A percentile compares a stretch with the other conserved stretches of the same genome.
Conservation (phyloP, 2,113 vertebrate species). For the Thymallus thymallus region DNA sequence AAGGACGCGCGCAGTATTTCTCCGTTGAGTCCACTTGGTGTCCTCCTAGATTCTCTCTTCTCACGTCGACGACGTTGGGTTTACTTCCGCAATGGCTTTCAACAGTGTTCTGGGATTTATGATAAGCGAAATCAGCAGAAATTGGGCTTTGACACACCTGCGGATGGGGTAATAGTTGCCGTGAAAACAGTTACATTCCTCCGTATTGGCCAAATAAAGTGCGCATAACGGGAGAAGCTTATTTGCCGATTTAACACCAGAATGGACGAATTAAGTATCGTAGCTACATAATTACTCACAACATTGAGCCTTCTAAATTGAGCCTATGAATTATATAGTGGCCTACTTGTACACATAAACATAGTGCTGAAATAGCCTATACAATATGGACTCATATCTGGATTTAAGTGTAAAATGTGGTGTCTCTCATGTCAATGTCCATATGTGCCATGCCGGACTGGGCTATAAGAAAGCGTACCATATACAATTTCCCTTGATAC, state of each 20-base stretch:
- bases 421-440: background rate
- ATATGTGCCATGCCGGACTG: background rate
- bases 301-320: background rate
- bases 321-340: background rate
- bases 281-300: background rate
- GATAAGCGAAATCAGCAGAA: background rate
- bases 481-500: background rate
- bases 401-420: background rate
- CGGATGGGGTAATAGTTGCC: background rate
- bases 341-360: background rate
- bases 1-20: slow-evolving; percentile 8
- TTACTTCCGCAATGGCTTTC: slow-evolving; percentile 65
- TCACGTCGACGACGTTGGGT: slow-evolving; percentile 15
- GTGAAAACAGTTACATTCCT: background rate
- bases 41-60: slow-evolving; percentile 42
- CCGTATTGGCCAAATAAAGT: background rate
- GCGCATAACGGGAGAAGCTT: background rate
- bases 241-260: background rate
- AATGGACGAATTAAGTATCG: background rate
- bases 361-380: background rate
- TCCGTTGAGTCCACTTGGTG: slow-evolving; percentile 49
- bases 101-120: slow-evolving; percentile 17
- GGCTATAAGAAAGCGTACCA: background rate
- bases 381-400: background rate
- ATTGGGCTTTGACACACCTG: background rate